Evolutionary conservation across 2,888 invertebrate species (phyloP).

Genomic region (Torymus texanus): DNA sequence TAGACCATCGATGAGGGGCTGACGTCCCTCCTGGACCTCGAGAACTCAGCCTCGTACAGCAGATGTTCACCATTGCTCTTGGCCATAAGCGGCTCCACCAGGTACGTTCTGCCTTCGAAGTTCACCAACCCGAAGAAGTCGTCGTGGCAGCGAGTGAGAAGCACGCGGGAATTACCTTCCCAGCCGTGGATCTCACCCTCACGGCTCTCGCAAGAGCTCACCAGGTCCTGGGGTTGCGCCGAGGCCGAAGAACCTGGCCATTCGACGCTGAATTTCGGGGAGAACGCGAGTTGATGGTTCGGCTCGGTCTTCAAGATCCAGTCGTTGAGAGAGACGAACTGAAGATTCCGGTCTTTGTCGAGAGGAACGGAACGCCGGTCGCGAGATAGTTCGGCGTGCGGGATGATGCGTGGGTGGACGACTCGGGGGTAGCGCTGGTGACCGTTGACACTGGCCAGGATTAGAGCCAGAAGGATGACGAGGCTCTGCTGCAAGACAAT

Average conservation of each 20-base stretch:
- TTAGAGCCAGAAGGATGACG: constrained; percentile 5
- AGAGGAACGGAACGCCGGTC: constrained; percentile 49
- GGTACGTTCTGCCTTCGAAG: constrained; percentile 75
- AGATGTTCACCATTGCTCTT: constrained; percentile 58
- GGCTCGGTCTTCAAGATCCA: constrained; percentile 65
- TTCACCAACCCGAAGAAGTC: constrained; percentile 78
- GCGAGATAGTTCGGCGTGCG: constrained; percentile 44
- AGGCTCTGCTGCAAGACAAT: neutral
- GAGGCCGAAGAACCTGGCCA: constrained; percentile 51
- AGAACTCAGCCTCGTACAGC: constrained; percentile 61
- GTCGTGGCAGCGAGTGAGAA: constrained; percentile 77
- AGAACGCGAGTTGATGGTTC: constrained; percentile 60
- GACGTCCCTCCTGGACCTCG: constrained; percentile 34
- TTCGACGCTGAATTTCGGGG: constrained; percentile 59
- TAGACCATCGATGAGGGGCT: constrained; percentile 20
- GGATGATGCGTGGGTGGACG: constrained; percentile 63
- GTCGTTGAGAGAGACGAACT: constrained; percentile 62
- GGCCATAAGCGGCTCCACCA: constrained; percentile 75
- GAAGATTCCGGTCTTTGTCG: constrained; percentile 27
- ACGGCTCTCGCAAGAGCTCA: constrained; percentile 36
- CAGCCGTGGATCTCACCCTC: constrained; percentile 38
- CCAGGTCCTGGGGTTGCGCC: neutral
- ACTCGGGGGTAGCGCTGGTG: constrained; percentile 56
- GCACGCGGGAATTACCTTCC: constrained; percentile 65
- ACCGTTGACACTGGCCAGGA: constrained; percentile 1